These are phyloP conservation scores for Melieria crassipennis DNA, from an alignment of 2,888 invertebrate species.

Conservation along the genomic window DNA sequence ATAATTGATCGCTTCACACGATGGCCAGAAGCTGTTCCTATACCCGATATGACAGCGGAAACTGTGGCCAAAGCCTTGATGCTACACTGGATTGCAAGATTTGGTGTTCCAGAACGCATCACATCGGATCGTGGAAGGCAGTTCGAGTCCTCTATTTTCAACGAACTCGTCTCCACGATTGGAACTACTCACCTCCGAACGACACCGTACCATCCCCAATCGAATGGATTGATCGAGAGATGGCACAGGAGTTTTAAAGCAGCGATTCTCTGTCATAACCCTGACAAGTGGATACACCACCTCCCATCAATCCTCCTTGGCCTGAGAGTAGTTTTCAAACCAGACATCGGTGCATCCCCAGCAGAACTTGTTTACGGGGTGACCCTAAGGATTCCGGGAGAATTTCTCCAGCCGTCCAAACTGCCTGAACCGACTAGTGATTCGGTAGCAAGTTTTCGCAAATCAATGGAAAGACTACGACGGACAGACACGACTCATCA, in stretches of 20 bases:
- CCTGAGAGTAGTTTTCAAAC: background rate
- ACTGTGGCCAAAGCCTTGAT: slow-evolving; percentile 9
- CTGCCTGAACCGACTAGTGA: background rate
- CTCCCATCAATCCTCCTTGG: background rate
- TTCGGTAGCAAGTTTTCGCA: background rate
- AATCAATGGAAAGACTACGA: slow-evolving; percentile 5
- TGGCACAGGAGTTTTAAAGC: slow-evolving; percentile 5
- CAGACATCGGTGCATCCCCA: background rate
- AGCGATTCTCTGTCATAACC: background rate
- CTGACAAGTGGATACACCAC: slow-evolving; percentile 8
- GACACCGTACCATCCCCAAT: slow-evolving; percentile 9
- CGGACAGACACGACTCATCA: background rate
- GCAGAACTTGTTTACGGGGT: background rate
- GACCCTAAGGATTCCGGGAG: background rate
- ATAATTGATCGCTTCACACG: slow-evolving; percentile 38
- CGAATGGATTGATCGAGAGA: background rate
- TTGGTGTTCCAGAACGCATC: slow-evolving; percentile 17
- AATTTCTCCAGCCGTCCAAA: background rate
- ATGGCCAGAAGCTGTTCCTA: slow-evolving; percentile 48
- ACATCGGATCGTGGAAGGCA: slow-evolving; percentile 1
- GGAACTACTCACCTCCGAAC: background rate
- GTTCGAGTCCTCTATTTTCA: background rate
- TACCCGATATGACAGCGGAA: slow-evolving; percentile 44
- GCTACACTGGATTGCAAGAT: slow-evolving; percentile 6
- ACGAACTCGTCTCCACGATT: background rate